Percentiles rank a stretch among this genome's conserved stretches.
phyloP scores from a whole-genome alignment of 1,140 invertebrate species.

The Leptestheria dahalacensis region DNA sequence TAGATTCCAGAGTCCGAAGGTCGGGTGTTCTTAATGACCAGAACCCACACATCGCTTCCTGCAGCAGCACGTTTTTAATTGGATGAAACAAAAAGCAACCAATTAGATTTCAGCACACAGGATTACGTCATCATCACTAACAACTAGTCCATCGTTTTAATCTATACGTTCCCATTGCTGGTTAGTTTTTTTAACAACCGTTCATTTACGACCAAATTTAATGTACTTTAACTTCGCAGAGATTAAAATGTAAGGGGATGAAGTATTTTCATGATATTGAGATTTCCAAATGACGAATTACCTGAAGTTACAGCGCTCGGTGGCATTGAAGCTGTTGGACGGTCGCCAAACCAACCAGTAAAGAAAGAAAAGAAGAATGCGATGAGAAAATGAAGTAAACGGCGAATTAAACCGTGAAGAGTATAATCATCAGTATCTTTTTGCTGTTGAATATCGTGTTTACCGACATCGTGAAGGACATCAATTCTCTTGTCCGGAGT shows the following conservation, averaged over 20 bases:
- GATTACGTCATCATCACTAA: no score
- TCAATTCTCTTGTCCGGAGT: conserved; percentile 49
- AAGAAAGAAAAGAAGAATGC: neutral
- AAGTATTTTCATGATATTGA: neutral
- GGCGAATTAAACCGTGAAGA: neutral
- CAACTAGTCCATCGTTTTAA: no score
- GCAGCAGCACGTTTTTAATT: conserved; percentile 20
- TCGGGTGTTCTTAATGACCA: conserved; percentile 52
- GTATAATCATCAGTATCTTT: neutral
- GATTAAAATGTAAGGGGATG: no score
- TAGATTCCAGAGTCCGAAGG: conserved; percentile 57
- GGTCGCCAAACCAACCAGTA: neutral
- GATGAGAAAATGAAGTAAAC: no score
- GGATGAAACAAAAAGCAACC: no score
- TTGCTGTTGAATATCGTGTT: conserved; percentile 15
- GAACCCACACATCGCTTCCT: conserved; percentile 65
- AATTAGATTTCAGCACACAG: no score
- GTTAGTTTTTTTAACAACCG: no score
- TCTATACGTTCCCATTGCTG: no score
- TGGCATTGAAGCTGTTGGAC: neutral
- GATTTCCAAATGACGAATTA: neutral
- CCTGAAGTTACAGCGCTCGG: conserved; percentile 6
- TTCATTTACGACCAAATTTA: no score
- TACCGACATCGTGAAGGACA: conserved; percentile 54
- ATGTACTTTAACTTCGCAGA: no score